phyloP scores from a whole-genome alignment of 2,113 vertebrate genomes.

The Larimichthys polyactis region DNA sequence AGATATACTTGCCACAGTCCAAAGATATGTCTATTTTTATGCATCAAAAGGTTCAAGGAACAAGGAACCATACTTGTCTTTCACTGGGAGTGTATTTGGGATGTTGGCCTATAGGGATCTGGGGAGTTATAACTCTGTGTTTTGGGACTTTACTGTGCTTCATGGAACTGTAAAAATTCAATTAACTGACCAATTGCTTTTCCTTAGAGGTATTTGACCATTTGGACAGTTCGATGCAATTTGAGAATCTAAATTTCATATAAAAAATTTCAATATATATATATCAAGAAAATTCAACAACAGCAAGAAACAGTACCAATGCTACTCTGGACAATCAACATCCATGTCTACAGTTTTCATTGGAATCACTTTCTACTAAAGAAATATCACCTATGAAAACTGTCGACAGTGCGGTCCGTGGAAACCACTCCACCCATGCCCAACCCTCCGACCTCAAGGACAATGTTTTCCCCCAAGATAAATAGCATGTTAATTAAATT shows the following conservation, averaged over 20 bases:
- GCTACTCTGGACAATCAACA: not conserved
- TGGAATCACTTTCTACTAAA: not conserved
- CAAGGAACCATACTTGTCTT: too few relatives aligned
- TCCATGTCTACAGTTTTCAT: not conserved
- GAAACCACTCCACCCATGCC: not conserved
- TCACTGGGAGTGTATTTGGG: too few relatives aligned
- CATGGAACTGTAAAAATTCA: too few relatives aligned
- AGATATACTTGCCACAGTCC: too few relatives aligned
- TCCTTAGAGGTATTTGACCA: not conserved
- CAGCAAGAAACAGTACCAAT: not conserved
- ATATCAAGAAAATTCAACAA: too few relatives aligned
- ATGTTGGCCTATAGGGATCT: too few relatives aligned
- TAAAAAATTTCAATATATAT: too few relatives aligned
- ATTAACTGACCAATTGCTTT: too few relatives aligned
- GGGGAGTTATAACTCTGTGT: too few relatives aligned
- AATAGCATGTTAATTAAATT: not conserved
- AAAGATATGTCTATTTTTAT: too few relatives aligned
- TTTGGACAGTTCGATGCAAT: not conserved
- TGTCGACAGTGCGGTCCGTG: not conserved
- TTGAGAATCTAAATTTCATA: not conserved
- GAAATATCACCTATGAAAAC: not conserved
- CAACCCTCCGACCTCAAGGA: not conserved
- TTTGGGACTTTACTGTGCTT: too few relatives aligned
- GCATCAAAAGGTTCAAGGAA: too few relatives aligned
- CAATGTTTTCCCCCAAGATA: not conserved